phyloP scores from a whole-genome alignment of 2,797 vertebrate genomes.

The Typhlichthys eigenmanni region DNA sequence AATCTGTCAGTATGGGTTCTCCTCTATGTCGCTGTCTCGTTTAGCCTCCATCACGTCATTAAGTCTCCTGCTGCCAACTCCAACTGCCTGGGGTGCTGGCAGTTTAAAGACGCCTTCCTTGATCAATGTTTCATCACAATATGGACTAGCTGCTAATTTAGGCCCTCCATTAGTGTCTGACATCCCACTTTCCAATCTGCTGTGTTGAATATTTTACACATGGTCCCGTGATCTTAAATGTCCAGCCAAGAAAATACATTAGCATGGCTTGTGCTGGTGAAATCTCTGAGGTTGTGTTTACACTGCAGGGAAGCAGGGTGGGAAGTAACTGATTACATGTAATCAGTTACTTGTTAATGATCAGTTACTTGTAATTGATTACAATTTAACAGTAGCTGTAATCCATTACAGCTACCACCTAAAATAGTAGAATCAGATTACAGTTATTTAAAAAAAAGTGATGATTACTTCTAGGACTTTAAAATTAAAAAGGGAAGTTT shows the following conservation, averaged over 20 bases:
- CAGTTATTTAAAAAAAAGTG: too few relatives aligned
- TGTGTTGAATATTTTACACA: constrained; percentile 70
- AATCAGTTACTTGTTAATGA: too few relatives aligned
- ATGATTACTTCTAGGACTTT: too few relatives aligned
- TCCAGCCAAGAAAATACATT: constrained; percentile 18
- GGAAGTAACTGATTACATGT: too few relatives aligned
- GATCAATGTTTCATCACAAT: constrained; percentile 72
- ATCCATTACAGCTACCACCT: too few relatives aligned
- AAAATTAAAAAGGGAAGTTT: too few relatives aligned
- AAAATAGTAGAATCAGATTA: too few relatives aligned
- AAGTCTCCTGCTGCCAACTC: constrained; percentile 28
- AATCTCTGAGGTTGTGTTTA: neutral
- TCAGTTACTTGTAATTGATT: too few relatives aligned
- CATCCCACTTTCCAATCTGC: constrained; percentile 74
- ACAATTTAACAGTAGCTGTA: too few relatives aligned
- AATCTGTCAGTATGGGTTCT: constrained; percentile 54
- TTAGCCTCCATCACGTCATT: constrained; percentile 45
- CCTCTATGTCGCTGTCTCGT: constrained; percentile 46
- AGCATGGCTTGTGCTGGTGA: neutral
- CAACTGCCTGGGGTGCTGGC: neutral
- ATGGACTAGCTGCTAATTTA: constrained; percentile 64
- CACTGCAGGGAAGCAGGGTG: too few relatives aligned
- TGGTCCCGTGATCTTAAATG: constrained; percentile 30
- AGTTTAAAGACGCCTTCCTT: constrained; percentile 48
- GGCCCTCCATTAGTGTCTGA: constrained; percentile 55